These are phyloP conservation scores for Hylomyscus alleni DNA, from an alignment of 2,797 vertebrate species.

Conservation along the genomic window DNA sequence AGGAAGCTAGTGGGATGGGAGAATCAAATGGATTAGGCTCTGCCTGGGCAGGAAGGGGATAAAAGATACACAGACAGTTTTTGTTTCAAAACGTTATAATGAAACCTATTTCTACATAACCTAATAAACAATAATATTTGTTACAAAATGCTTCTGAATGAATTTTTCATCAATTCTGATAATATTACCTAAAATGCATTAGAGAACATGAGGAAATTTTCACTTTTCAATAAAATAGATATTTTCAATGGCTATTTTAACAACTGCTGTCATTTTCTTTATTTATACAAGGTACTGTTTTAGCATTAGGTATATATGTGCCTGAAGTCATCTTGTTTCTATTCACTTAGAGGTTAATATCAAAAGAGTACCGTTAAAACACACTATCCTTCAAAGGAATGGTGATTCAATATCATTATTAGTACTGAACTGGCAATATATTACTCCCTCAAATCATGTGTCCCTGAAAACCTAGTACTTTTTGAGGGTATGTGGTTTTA, in stretches of 20 bases:
- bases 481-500: background rate
- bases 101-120: background rate
- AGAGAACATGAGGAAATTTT: background rate
- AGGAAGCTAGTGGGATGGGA: accelerated
- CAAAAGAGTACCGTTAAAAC: background rate
- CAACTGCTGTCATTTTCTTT: background rate
- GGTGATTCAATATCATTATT: background rate
- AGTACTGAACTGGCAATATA: background rate
- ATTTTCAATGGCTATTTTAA: background rate
- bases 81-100: background rate
- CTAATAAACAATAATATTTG: background rate
- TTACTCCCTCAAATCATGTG: background rate
- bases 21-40: accelerated
- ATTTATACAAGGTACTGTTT: background rate
- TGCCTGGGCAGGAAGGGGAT: background rate
- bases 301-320: background rate
- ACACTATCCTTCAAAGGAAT: background rate
- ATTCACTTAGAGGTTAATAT: background rate
- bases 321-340: background rate
- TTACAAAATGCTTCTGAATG: background rate
- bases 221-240: background rate
- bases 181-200: background rate
- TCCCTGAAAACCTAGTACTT: background rate
- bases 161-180: background rate
- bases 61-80: background rate